Base-by-base conservation (phyloP, 2,888 invertebrate species). In the Spilosoma lubricipeda region DNA sequence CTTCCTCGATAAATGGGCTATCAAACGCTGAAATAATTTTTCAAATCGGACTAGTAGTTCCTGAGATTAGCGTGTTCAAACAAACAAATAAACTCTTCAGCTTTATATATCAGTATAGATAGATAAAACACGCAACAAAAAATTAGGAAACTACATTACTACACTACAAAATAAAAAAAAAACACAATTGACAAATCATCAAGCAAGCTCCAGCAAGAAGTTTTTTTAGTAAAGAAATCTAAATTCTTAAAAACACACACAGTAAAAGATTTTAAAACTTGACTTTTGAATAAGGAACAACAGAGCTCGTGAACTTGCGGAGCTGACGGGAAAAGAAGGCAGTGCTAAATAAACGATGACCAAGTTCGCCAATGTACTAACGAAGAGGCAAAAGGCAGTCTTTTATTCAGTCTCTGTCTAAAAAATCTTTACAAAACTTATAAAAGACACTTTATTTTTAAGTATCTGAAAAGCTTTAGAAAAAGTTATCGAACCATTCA, bases 271-370 rank as follows among this genome's bases (percentile, higher is more conserved):
- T 70, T 71, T 80, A 78, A 77, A 78, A 77, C 74, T 45, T 45
- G 79, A 75, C 78, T 78, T 81, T 72, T 68, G 69, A 78, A 77
- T 56, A 65, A 75, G 66, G 76, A 72, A 45, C 74, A 64, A 74
- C 77, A 73, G 72, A 74, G 65, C 64, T 65, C 67, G 73, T 75
- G 70, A 77, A 77, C 74, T 80, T 80, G 36, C 45, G 65, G 66
- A 71, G 66, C 56, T 56, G 73, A 56, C 56, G 48, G 71, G 68
- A 75, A 73, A 76, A 77, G 71, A 77, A 73, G 71, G 78, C 80
- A 67, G 72, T 79, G 73, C 36, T 76, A 76, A 81, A 84, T 84
- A 76, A 83, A 79, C 74, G 76, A 76, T 77, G 73, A 80, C 74
- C 39, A 78, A 80, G 70, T 81, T 77, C 65, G 48, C 52, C 72